Base-by-base conservation (phyloP, 2,888 invertebrate species). In the Ochropleura leucogaster region DNA sequence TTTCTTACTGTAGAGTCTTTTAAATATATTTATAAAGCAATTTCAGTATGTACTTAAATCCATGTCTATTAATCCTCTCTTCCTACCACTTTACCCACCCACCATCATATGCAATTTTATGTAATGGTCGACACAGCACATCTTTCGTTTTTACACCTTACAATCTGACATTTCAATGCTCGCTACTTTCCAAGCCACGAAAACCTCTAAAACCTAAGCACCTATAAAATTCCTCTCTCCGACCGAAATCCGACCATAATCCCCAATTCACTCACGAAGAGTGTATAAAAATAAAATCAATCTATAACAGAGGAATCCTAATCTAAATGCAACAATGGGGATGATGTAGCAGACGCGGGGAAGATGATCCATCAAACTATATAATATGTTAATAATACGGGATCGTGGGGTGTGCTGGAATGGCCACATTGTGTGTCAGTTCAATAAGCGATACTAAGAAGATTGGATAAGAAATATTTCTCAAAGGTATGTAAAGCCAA, bases 221-320 rank as follows among this genome's bases (percentile, higher is more conserved):
- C 69, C 72, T 47, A 78, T 82, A 73, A 82, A 68, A 47, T n/a
- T 14, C n/a, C 30, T 46, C 49, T 40, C n/a, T 18, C 12, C 12
- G 0, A 18, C 47, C 49, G 0, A 73, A 73, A 70, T 63, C 76
- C 72, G 9, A 10, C 71, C 14, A 73, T 72, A 55, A 82, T 66
- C 74, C 76, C 60, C 76, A 47, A 76, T 74, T 44, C 74, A 20
- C 74, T 75, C 86, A 83, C 84, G 74, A 77, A 67, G 83, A 87
- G 82, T 90, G 87, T 86, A 91, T 91, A 91, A 92, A 86, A 93
- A 62, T 62, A 62, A 44, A 62, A 93, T 93, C 93, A 93, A 94
- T 94, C 93, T 88, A 91, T 92, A 92, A 90, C 90, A 80, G 79
- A 84, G 79, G 87, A 88, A 90, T 90, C 88, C 88, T 84, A 88